phyloP scores from a whole-genome alignment of 37 sponge, comb jelly and placozoan genomes.

The Halichondria panicea region DNA sequence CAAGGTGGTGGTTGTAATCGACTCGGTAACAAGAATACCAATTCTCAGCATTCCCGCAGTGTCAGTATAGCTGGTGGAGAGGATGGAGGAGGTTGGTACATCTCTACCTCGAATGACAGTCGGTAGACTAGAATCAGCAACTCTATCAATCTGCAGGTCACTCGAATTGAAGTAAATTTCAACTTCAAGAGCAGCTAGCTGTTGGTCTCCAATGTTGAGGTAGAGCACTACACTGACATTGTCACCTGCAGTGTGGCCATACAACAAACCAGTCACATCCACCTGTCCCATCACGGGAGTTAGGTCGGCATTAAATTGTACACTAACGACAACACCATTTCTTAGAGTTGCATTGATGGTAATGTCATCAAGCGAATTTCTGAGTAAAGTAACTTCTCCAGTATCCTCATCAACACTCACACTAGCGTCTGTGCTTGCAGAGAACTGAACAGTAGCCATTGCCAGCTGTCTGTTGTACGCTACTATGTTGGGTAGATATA shows the following conservation, averaged over 20 bases:
- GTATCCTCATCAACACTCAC: conserved; percentile 25
- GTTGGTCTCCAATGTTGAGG: no score
- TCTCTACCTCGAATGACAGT: background rate
- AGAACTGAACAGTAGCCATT: conserved; percentile 25
- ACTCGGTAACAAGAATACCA: conserved; percentile 15
- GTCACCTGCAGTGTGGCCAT: no score
- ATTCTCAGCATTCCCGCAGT: conserved; percentile 6
- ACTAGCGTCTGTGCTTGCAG: background rate
- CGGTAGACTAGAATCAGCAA: background rate
- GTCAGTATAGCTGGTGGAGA: background rate
- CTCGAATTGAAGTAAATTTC: conserved; percentile 18
- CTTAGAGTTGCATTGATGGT: conserved; percentile 8
- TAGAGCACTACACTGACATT: no score
- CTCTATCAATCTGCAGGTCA: background rate
- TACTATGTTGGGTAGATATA: conserved; percentile 17
- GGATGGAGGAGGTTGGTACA: background rate
- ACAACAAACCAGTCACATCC: conserved; percentile 22
- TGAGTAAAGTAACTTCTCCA: conserved; percentile 10
- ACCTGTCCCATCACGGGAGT: conserved; percentile 11
- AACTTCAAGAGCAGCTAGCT: no score
- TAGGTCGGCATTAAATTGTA: conserved; percentile 19
- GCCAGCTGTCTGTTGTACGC: conserved; percentile 8
- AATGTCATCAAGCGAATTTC: conserved; percentile 26
- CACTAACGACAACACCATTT: background rate
- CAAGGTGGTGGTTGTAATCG: conserved; percentile 4